Percentiles rank a stretch among this genome's conserved stretches.
Conservation (phyloP, 2,113 vertebrate species). For the Zapus hudsonius region DNA sequence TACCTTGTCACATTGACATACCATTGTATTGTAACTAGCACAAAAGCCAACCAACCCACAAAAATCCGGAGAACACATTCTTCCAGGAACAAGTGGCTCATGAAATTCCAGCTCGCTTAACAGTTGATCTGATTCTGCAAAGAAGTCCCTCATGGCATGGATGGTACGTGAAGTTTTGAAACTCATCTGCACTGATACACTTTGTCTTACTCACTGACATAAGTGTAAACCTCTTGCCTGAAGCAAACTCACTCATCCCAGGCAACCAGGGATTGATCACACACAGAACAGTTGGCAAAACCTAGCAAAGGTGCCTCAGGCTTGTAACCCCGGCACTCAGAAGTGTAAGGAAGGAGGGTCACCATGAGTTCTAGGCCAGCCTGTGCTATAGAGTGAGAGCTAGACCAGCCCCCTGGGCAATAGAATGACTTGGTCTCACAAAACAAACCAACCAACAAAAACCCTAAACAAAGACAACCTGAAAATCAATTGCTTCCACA, state of each 20-base stretch:
- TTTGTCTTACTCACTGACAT: neutral
- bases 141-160: neutral
- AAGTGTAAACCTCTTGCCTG: neutral
- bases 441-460: neutral
- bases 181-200: neutral
- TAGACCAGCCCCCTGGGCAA: no score
- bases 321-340: neutral
- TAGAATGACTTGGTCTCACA: neutral
- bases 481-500: neutral
- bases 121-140: neutral
- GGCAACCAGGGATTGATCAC: neutral
- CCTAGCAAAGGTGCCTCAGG: neutral
- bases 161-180: neutral
- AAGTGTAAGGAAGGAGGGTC: neutral
- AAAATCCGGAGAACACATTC: neutral
- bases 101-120: neutral
- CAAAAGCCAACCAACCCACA: neutral
- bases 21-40: no score
- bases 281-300: neutral
- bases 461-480: neutral
- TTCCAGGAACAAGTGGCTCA: neutral
- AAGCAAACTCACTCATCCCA: neutral
- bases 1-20: neutral
- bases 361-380: neutral
- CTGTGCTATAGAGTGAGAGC: no score